A percentile compares a stretch with the other conserved stretches of the same genome.
These are phyloP conservation scores for Hemichromis elongatus DNA, from an alignment of 2,113 vertebrate genomes.

Conservation along the genomic window DNA sequence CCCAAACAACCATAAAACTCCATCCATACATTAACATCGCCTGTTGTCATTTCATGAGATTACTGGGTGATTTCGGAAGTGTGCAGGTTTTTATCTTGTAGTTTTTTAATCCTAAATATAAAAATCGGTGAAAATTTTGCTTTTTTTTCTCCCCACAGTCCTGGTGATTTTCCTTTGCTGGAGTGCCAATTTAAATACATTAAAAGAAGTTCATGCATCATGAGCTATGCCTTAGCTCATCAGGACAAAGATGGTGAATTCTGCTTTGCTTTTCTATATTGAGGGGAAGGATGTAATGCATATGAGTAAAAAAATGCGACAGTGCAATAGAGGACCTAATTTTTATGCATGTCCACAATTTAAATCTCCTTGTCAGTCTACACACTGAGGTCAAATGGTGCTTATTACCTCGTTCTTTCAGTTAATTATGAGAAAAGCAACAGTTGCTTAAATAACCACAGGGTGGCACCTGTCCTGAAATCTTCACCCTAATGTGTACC, in stretches of 20 bases:
- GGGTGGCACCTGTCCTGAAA: background rate
- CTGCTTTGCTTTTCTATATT: background rate
- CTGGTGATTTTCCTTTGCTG: background rate
- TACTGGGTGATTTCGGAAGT: background rate
- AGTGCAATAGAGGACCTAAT: background rate
- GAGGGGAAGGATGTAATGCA: background rate
- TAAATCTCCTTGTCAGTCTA: background rate
- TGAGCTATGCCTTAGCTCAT: fast-evolving
- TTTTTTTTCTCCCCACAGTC: background rate
- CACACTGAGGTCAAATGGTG: background rate
- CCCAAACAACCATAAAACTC: too few species aligned
- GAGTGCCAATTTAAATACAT: background rate
- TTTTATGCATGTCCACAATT: background rate
- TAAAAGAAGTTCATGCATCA: background rate
- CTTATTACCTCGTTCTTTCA: background rate
- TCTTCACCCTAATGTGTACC: background rate
- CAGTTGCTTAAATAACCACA: background rate
- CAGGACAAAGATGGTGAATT: background rate
- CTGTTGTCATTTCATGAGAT: fast-evolving
- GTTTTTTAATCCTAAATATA: background rate
- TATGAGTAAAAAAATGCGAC: background rate
- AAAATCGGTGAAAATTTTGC: background rate
- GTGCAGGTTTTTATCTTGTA: background rate
- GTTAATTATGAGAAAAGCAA: background rate
- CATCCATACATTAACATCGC: too few species aligned